Evolutionary conservation across 2,888 invertebrate genomes (phyloP).

Genomic region (Eucera pruinosa): DNA sequence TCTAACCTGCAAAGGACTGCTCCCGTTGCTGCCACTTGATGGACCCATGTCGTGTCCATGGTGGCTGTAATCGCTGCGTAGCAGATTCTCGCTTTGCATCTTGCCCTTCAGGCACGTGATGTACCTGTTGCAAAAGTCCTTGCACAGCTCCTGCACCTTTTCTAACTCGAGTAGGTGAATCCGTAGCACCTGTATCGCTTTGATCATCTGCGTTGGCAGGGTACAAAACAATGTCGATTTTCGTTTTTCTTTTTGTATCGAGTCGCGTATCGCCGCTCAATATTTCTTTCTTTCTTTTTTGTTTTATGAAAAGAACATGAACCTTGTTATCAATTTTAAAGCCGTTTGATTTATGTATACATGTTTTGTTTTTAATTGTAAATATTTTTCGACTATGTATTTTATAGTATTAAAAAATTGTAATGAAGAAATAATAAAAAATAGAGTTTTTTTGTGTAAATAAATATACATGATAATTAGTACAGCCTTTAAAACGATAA

Average conservation of each 20-base stretch:
- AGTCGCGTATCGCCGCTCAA: conserved; percentile 11
- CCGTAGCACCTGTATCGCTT: conserved; percentile 94
- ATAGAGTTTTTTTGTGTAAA: no score
- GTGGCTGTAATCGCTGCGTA: conserved; percentile 91
- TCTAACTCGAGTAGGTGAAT: conserved; percentile 96
- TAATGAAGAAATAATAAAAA: no score
- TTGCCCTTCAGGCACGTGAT: conserved; percentile 95
- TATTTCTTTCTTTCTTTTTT: conserved; percentile 40
- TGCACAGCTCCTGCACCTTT: conserved; percentile 97
- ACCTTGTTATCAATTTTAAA: no score
- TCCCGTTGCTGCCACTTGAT: conserved; percentile 83
- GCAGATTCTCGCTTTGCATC: conserved; percentile 94
- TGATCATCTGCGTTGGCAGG: conserved; percentile 89
- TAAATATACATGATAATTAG: no score
- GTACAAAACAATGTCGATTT: conserved; percentile 42
- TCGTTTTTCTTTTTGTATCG: conserved; percentile 43
- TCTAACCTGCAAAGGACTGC: conserved; percentile 84
- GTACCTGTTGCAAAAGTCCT: conserved; percentile 97
- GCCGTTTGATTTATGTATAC: neutral
- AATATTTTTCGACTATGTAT: no score
- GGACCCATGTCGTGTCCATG: conserved; percentile 82
- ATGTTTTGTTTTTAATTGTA: no score
- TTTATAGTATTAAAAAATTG: no score
- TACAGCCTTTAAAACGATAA: no score
- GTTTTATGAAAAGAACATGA: neutral